Base-by-base conservation (phyloP, 2,888 invertebrate genomes). In the Sarcophaga carnaria region DNA sequence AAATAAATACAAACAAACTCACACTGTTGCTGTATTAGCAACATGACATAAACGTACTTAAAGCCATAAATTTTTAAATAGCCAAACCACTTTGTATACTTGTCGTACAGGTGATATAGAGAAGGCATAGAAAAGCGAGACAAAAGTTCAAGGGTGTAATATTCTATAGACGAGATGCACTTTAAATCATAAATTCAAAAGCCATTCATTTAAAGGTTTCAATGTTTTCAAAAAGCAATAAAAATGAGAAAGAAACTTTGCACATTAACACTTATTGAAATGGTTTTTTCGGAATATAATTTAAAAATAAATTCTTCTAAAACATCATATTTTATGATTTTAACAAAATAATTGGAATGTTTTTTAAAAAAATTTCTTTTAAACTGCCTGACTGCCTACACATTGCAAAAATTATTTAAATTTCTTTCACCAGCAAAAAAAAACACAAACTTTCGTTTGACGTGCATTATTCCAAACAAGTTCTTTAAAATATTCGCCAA, bases 61-160 rank as follows among this genome's bases (percentile, higher is more conserved):
- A 54, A 54, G 12, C 17, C 17, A 54, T 54, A 54, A 14, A 54
- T 54, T 54, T 54, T 54, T 14, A 54, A 54, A 54, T 14, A 54
- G 54, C 17, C 54, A 54, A 54, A 14, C 17, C 54, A 54, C 14
- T 54, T 54, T 54, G 17, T 54, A 17, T 17, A 54, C 54, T 17
- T 54, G 12, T 54, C 12, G 5, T 54, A 54, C 14, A 54, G 17
- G 4, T 17, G 54, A 8, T 54, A 12, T 12, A 54, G 54, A 54
- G 17, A 17, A 54, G 8, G 10, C 1, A 37, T 37, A 37, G 37
- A 12, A 54, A 54, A 54, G 17, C 54, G 54, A 54, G 54, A 54
- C 14, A 70, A 70, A 70, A 70, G 70, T 70, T 70, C 54, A 70
- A 70, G 70, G 49, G 54, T 54, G 54, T 54, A 14, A 70, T 8